Base-by-base conservation (phyloP, 2,797 vertebrate genomes). In the Gymnopithys bicolor region DNA sequence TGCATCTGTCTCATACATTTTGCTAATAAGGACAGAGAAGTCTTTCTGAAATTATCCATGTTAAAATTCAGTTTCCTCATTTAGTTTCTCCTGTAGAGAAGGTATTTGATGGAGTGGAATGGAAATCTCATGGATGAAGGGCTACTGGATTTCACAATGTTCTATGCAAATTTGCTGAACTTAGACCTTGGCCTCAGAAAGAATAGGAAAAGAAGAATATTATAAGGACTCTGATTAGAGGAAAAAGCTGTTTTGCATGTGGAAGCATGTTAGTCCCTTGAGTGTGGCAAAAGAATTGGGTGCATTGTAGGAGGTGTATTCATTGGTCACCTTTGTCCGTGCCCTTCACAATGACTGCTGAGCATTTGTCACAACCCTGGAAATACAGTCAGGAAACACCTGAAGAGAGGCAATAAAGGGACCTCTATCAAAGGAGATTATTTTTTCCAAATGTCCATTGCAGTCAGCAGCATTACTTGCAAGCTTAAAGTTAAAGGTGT, bases 11-110 rank as follows among this genome's bases (percentile, higher is more conserved):
- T 79, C 55, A 25, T 59, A 27, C 4, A 0, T 74, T 85, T 56
- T 74, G 24, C 43, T 90, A 80, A 83, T 48, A 41, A 95, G 59
- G 84, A 76, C 37, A 81, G 19, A 79, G 43, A 84, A 84, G 56
- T 23, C 33, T 58, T 87, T 85, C 84, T 77, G 80, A 92, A 82
- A 85, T 68, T 28, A 60, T n/a, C 24, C 19, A 24, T n/a, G 60
- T 28, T 84, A 46, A 89, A 89, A 84, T 82, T 84, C 64, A 55
- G 48, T 70, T 87, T 80, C 67, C 39, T 89, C 7, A 6, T 77
- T 88, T 75, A 48, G 30, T 37, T 83, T 67, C 52, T 56, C 14
- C 32, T 49, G 0, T 19, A 23, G 5, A 68, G 25, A 68, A 84
- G 10, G 41, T 19, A 28, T 80, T 84, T 39, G 78, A 68, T 77